Conservation (phyloP, 2,888 invertebrate genomes). For the Corythucha ciliata region DNA sequence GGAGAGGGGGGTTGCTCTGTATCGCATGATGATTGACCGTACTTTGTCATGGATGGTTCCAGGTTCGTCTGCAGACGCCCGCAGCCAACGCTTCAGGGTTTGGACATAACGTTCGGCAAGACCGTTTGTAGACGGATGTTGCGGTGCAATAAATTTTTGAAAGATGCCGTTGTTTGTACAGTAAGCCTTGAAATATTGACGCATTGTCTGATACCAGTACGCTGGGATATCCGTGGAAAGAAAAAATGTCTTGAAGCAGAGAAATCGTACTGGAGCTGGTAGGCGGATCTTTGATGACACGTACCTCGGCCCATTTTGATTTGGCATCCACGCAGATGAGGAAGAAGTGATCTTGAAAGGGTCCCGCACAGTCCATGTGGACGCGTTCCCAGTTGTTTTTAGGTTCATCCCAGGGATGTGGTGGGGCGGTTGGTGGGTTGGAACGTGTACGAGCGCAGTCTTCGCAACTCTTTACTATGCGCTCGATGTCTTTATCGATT, state of each 20-base stretch:
- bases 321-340: slow-evolving; percentile 14
- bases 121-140: slow-evolving; percentile 16
- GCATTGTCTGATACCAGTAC: slow-evolving; percentile 29
- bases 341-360: slow-evolving; percentile 10
- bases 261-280: slow-evolving; percentile 31
- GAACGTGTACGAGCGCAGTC: slow-evolving; percentile 2
- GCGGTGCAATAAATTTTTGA: slow-evolving; percentile 14
- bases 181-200: slow-evolving; percentile 19
- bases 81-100: slow-evolving; percentile 10
- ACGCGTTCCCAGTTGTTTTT: slow-evolving; percentile 24
- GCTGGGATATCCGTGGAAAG: slow-evolving; percentile 27
- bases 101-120: slow-evolving; percentile 14
- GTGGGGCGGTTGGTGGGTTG: slow-evolving; percentile 29
- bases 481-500: slow-evolving; percentile 14
- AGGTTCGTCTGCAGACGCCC: no score
- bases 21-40: no score
- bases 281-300: slow-evolving; percentile 21
- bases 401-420: slow-evolving; percentile 36
- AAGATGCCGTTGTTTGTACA: slow-evolving; percentile 14
- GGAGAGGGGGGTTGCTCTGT: no score
- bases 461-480: slow-evolving; percentile 24
- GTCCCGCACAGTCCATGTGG: slow-evolving; percentile 18
- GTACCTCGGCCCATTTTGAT: slow-evolving; percentile 29
- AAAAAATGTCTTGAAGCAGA: slow-evolving; percentile 27
- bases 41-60: no score